phyloP scores from a whole-genome alignment of 2,797 vertebrate species.

The Gobionotothen gibberifrons region DNA sequence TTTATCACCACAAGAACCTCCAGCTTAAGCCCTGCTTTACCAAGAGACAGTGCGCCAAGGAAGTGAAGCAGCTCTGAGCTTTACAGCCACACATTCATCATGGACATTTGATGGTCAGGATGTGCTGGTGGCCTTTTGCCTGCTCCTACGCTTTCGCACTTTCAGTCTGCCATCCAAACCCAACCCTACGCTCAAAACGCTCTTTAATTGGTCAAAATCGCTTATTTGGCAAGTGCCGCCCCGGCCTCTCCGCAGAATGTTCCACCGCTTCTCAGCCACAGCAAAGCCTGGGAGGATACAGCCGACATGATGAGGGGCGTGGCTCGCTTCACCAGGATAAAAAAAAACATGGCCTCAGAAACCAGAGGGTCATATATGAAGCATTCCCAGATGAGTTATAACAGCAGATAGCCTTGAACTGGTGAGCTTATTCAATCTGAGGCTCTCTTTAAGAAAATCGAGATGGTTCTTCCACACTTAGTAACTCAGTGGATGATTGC shows the following conservation, averaged over 20 bases:
- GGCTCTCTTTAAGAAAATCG: slow-evolving; percentile 19
- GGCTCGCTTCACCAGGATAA: slow-evolving; percentile 42
- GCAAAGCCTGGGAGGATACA: slow-evolving; percentile 70
- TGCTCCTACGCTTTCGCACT: slow-evolving; percentile 53
- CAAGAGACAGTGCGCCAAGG: slow-evolving; percentile 33
- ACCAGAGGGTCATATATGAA: slow-evolving; percentile 51
- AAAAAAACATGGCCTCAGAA: slow-evolving; percentile 40
- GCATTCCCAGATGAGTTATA: slow-evolving; percentile 38
- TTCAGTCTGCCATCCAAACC: slow-evolving; percentile 50
- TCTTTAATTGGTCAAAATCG: slow-evolving; percentile 75
- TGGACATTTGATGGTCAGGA: slow-evolving; percentile 43
- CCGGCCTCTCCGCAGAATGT: slow-evolving; percentile 64
- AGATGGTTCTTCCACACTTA: slow-evolving; percentile 3
- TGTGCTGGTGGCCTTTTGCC: slow-evolving; percentile 39
- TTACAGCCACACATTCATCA: slow-evolving; percentile 49
- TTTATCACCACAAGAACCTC: slow-evolving; percentile 41
- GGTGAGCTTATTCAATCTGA: slow-evolving; percentile 48
- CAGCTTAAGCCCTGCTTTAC: slow-evolving; percentile 34
- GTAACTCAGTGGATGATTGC: neutral
- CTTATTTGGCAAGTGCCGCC: slow-evolving; percentile 64
- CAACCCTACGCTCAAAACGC: slow-evolving; percentile 46
- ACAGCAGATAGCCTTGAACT: slow-evolving; percentile 46
- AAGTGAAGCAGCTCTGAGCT: slow-evolving; percentile 29
- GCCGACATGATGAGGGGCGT: slow-evolving; percentile 42
- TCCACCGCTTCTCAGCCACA: slow-evolving; percentile 65